Conservation (phyloP, 2,113 vertebrate species). For the Dolichallabes microphthalmus region DNA sequence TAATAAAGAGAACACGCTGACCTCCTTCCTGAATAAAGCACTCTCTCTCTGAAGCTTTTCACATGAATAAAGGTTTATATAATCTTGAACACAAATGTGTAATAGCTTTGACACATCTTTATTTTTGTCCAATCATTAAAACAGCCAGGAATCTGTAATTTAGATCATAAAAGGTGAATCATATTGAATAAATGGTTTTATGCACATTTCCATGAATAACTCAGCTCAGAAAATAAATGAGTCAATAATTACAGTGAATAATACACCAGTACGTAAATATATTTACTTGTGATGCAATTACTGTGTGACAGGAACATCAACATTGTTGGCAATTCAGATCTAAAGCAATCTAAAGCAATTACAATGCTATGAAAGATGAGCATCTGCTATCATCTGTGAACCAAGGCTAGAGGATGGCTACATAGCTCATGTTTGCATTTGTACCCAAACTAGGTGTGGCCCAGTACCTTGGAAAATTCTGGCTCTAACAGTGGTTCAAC, state of each 20-base stretch:
- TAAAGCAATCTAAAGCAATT: background rate
- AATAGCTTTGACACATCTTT: background rate
- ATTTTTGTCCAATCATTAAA: background rate
- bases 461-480: background rate
- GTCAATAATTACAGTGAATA: slow-evolving; percentile 59
- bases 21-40: background rate
- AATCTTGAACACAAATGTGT: background rate
- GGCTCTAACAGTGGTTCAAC: background rate
- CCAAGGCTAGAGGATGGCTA: background rate
- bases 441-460: background rate
- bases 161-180: background rate
- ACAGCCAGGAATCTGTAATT: background rate
- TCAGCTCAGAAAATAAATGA: slow-evolving; percentile 50
- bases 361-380: background rate
- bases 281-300: background rate
- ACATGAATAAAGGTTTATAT: slow-evolving; percentile 14
- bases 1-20: slow-evolving; percentile 6
- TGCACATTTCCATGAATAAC: slow-evolving; percentile 63
- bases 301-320: background rate
- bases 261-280: slow-evolving; percentile 62
- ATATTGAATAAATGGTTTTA: background rate
- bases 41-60: slow-evolving; percentile 12
- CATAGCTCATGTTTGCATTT: background rate
- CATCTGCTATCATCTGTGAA: background rate
- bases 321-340: background rate